Evolutionary conservation across 1,140 invertebrate species (phyloP).

Genomic region (Trichogramma pretiosum): DNA sequence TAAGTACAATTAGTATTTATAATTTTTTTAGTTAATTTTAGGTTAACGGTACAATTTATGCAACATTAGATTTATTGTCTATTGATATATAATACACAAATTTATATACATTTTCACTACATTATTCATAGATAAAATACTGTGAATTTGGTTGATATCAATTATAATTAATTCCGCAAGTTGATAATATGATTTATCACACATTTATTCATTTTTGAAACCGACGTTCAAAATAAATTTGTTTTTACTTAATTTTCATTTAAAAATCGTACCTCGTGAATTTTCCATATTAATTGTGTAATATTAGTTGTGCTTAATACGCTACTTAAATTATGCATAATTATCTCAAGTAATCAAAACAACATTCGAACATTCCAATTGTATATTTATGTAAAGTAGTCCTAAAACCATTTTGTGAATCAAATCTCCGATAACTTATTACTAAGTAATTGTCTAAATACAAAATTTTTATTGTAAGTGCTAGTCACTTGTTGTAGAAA

Average conservation of each 20-base stretch:
- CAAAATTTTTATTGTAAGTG: constrained; percentile 34
- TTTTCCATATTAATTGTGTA: constrained; percentile 12
- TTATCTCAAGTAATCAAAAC: constrained; percentile 4
- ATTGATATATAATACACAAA: no score
- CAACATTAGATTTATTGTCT: no score
- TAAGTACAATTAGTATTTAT: no score
- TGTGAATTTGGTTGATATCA: no score
- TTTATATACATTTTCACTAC: no score
- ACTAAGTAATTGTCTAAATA: neutral
- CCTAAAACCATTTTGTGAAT: neutral
- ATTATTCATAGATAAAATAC: no score
- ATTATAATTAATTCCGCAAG: no score
- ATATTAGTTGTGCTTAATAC: constrained; percentile 7
- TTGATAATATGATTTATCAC: no score
- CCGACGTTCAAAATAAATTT: neutral
- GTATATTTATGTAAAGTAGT: constrained; percentile 18
- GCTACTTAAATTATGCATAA: neutral
- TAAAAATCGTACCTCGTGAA: neutral
- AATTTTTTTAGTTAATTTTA: no score
- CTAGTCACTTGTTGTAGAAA: constrained; percentile 42
- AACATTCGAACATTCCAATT: constrained; percentile 15
- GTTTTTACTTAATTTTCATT: constrained; percentile 13
- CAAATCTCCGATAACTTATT: constrained; percentile 1
- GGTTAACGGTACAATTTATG: no score
- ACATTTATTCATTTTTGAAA: neutral